Base-by-base conservation (phyloP, 2,113 vertebrate genomes). In the Anoplopoma fimbria region DNA sequence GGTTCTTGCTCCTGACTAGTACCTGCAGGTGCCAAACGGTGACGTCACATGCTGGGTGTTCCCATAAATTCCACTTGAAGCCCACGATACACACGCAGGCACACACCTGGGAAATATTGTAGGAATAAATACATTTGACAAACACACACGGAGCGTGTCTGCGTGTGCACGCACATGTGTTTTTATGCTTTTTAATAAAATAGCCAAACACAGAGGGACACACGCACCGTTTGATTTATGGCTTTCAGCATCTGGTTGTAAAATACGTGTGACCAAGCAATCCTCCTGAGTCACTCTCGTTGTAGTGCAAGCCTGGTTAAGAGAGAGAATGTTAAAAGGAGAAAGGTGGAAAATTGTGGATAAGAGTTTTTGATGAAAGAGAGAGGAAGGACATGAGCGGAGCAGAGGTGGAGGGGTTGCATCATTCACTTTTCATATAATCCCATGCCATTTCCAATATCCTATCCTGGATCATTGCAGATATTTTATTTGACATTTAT, bases 1-100 rank as follows among this genome's bases (percentile, higher is more conserved):
- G 53, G 23, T 49, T 49, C 47, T 7, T 51, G 47, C 49, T 23
- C 53, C 13, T 6, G 53, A 27, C n/a, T 57, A 1, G 53, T 13
- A 25, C 84, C 86, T 15, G 83, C 95, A 95, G 95, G 94, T 96
- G 94, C 92, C 92, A 91, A 89, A 88, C 91, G 80, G 86, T 94
- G 87, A 91, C 85, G 82, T 92, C 89, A 91, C 88, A 83, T 86
- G 63, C 81, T 94, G 94, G 94, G 94, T 94, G 94, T 93, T 94
- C 92, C 90, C 81, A 94, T 95, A 95, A 96, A 96, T 95, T 94
- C 93, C 77, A 69, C 86, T 91, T 91, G 86, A 94, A 89, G 62
- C 77, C 51, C 68, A 83, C 21, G 27, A 79, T 61, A 68, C 53
- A 72, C 65, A 78, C 64, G 29, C 49, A 45, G 34, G 5, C 72